Base-by-base conservation (phyloP, 2,113 vertebrate species). In the Catagonus wagneri region DNA sequence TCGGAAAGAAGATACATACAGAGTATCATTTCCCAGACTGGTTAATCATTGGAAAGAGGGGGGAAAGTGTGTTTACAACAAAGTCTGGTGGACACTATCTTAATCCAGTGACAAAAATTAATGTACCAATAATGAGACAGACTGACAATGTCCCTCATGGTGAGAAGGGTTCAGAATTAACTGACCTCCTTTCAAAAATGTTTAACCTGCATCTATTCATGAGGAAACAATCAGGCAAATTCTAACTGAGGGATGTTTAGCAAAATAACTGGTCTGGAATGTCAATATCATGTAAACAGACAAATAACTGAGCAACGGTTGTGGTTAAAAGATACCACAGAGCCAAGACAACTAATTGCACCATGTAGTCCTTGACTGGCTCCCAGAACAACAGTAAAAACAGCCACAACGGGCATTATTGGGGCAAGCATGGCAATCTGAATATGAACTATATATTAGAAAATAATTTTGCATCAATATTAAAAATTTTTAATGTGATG, bases 261-360 rank as follows among this genome's bases (percentile, higher is more conserved):
- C 32, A 80, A 95, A 86, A 52, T 78, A 87, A 61, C 75, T 92
- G 39, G 58, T 92, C 34, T 81, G 61, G 25, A 95, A 78, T 65
- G 9, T 52, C 39, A 71, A 4, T 39, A 29, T 75, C 52, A 34
- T 56, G 3, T 52, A 78, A 83, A 85, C 9, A 75, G 68, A 69
- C 17, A 27, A 89, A 81, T 15, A 90, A 86, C 6, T 50, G 1
- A 32, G 32, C 34, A 83, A 65, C 15, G 1, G 36, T n/a, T 58
- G 25, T 90, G 54, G 75, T 25, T 52, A 83, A 80, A 65, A 44
- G 8, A 17, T 12, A 63, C 27, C n/a, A 17, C 60, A 3, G 11
- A 89, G 63, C 9, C 32, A 94, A 65, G 52, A 69, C 7, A 39
- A 52, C 2, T 22, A 58, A 22, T 83, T 1, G 2, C 20, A 39